phyloP scores from a whole-genome alignment of 2,113 vertebrate genomes.

The Tragelaphus strepsiceros region DNA sequence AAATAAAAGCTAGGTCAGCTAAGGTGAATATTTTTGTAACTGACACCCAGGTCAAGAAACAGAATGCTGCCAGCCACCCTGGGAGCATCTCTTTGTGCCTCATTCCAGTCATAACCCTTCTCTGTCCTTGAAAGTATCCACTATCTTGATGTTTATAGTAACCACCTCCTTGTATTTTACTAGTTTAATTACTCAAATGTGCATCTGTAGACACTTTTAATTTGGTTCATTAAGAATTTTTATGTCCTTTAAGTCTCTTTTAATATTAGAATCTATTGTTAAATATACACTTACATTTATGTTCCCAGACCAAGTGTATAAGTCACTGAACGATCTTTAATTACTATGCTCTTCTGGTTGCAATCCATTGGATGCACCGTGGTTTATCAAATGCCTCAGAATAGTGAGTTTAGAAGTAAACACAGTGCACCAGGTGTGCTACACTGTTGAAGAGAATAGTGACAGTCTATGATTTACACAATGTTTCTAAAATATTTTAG shows the following conservation, averaged over 20 bases:
- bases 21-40: background rate
- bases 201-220: background rate
- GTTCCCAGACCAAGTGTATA: background rate
- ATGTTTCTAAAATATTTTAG: background rate
- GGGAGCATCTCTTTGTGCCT: background rate
- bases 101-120: no score
- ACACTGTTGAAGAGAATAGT: background rate
- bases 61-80: background rate
- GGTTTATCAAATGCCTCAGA: background rate
- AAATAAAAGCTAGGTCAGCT: background rate
- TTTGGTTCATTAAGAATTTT: background rate
- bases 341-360: background rate
- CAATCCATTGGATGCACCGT: background rate
- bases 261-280: background rate
- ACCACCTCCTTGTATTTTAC: background rate
- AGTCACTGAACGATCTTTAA: background rate
- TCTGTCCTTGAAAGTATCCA: background rate
- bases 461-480: background rate
- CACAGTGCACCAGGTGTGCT: background rate
- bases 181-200: background rate
- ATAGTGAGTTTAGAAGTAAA: background rate
- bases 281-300: background rate
- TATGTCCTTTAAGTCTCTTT: background rate
- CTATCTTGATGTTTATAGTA: background rate
- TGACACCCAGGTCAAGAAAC: background rate